Base-by-base conservation (phyloP, 2,113 vertebrate species). In the Hippocampus guttulatus region DNA sequence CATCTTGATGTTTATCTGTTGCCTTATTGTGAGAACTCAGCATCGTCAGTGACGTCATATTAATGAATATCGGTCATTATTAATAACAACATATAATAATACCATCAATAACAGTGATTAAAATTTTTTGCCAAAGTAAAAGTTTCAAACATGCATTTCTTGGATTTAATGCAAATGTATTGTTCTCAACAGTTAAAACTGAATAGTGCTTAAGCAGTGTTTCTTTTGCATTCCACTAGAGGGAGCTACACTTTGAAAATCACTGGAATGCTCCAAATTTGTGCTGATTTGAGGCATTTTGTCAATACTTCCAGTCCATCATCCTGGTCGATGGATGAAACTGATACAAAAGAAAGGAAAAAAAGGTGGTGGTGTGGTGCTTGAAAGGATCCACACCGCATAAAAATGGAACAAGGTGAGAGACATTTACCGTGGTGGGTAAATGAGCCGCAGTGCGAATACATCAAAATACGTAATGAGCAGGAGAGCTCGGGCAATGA, bases 401-500 rank as follows among this genome's bases (percentile, higher is more conserved):
- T 68, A 16, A 80, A 81, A 80, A 72, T 33, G 75, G 77, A 81
- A 68, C 20, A 71, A 70, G 71, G 77, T 14, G 21, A 74, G 21
- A 74, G 62, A 55, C 21, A 33, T 40, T 71, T 77, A 62, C 45
- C 79, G 73, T 71, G 73, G 75, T 65, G 73, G 75, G 76, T 75
- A 77, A 70, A 78, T 52, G 79, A 75, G 75, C 70, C 77, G 76
- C 51, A 67, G 69, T 63, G 84, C 87, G 27, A 33, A 60, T 60
- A 60, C 57, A 60, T 60, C 57, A 33, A 60, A 60, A 60, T 76
- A 84, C 63, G 87, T 88, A 90, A 82, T 84, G 86, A 86, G 79
- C 68, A 81, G 84, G 41, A 45, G 77, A 70, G 78, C 77, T 71
- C 30, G 78, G 76, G 74, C 76, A 79, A 87, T 85, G 82, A 85